These are phyloP conservation scores for Dinocampus coccinellae DNA, from an alignment of 2,888 invertebrate species.

Conservation along the genomic window DNA sequence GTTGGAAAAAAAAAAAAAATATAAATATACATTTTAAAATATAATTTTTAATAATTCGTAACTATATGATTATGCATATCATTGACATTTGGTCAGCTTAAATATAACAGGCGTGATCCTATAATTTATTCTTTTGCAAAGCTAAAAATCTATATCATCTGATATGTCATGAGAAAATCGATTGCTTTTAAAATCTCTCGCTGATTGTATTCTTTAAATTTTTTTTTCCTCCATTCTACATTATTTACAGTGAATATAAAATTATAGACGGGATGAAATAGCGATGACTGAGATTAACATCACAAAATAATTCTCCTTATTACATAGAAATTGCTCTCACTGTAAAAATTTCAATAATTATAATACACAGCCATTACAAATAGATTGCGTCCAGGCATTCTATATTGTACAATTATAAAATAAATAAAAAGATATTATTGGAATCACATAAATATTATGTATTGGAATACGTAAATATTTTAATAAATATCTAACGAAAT, in stretches of 20 bases:
- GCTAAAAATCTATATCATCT: conserved; percentile 21
- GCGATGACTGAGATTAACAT: conserved; percentile 37
- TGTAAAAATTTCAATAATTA: not conserved
- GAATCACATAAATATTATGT: too few relatives aligned
- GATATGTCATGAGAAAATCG: conserved; percentile 44
- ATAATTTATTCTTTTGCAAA: not conserved
- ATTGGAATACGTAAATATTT: too few relatives aligned
- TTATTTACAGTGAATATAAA: not conserved
- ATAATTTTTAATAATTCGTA: not conserved
- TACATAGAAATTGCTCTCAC: conserved; percentile 50
- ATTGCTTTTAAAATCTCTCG: conserved; percentile 18
- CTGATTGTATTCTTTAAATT: not conserved
- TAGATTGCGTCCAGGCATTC: not conserved
- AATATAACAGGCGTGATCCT: not conserved
- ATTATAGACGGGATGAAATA: conserved; percentile 36
- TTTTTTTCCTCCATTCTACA: not conserved
- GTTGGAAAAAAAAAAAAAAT: not conserved
- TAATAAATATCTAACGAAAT: too few relatives aligned
- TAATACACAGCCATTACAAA: conserved; percentile 17
- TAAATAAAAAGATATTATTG: too few relatives aligned
- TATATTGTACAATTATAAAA: too few relatives aligned
- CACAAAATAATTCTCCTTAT: conserved; percentile 56
- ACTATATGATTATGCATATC: not conserved
- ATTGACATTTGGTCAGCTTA: conserved; percentile 4
- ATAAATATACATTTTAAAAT: not conserved